Evolutionary conservation across 1,140 invertebrate genomes (phyloP), one percentile per base, ranked within the genome.

Genomic region (Tribolium madens): DNA sequence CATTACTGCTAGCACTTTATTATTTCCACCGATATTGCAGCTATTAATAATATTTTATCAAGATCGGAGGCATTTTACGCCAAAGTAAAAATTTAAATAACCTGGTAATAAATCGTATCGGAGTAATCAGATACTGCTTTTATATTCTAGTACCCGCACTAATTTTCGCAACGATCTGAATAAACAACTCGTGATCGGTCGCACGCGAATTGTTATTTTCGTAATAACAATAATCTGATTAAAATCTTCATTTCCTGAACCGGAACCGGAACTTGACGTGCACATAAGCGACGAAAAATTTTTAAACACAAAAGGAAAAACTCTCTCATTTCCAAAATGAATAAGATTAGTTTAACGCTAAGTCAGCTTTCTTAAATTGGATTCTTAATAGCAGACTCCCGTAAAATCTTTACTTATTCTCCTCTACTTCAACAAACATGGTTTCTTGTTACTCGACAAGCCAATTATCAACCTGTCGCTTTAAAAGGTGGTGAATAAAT

Each of bases 171-270:
- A 33, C 57, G 57, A 64, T 64, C 57, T 64, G 26, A 64, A 64
- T 64, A 64, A 64, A 64, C 57, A 64, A 64, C 21, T 42, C 21
- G 26, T 18, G 10, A 57, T 64, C 36, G 57, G 26, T 64, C 57
- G 57, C 57, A 64, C 57, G 57, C 57, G 57, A 64, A 64, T 64
- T 36, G 57, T 64, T 64, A 64, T 64, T 64, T 64, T 64, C 26
- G 57, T 64, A 33, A 33, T 64, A 64, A 64, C 57, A 64, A 64
- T 64, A 64, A 64, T 12, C 26, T 13, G 57, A 64, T 64, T 64
- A 64, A 64, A 64, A 64, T 64, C 57, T n/a, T 57, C 31, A 64
- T 64, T 64, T 64, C 57, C 57, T 64, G 26, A n/a, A 64, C 13
- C 57, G n/a, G 57, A 33, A 10, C 15, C 18, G 4, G 9, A 10